Base-by-base conservation (phyloP, 2,888 invertebrate genomes). In the Eumerus sabulonum region DNA sequence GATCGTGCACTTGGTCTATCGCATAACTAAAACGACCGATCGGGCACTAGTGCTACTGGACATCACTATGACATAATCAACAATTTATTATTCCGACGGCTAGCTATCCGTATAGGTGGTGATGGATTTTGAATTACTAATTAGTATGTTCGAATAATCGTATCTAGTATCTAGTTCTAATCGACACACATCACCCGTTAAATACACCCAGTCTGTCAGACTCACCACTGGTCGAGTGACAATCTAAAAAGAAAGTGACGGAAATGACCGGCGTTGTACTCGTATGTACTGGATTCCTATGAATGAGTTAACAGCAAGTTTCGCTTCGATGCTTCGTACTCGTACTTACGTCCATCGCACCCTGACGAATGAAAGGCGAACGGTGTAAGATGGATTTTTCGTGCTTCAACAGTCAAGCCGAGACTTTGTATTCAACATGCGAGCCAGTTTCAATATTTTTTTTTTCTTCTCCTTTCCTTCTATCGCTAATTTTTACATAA, bases 231-330 rank as follows among this genome's bases (percentile, higher is more conserved):
- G n/a, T 35, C 27, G 44, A 62, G 51, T 72, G 76, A 77, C 76
- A 72, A 72, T 66, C 72, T 77, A 72, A 77, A 77, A 67, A 72
- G 67, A 77, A 77, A 77, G 76, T 77, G 76, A 77, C 76, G 72
- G 76, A 72, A 77, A 77, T 67, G 72, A 70, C 66, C 66, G 72
- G 51, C 62, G 50, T 59, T 53, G 53, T 27, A 60, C 64, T 59
- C 54, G 27, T 50, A 53, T 53, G 53, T 27, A 60, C 64, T 59
- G 60, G 27, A 57, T 56, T 60, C 48, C 68, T 50, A 56, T 47
- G 76, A 71, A 66, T 64, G 72, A 71, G 66, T 67, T 56, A 56
- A 76, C 36, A 50, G 50, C 76, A 76, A 66, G 76, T 72, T 51
- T 77, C 62, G 51, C 66, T 51, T 51, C 56, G 48, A 14, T 51